A percentile compares a stretch with the other conserved stretches of the same genome.
These are phyloP conservation scores for Pheucticus melanocephalus DNA, from an alignment of 2,113 vertebrate species.

Conservation along the genomic window DNA sequence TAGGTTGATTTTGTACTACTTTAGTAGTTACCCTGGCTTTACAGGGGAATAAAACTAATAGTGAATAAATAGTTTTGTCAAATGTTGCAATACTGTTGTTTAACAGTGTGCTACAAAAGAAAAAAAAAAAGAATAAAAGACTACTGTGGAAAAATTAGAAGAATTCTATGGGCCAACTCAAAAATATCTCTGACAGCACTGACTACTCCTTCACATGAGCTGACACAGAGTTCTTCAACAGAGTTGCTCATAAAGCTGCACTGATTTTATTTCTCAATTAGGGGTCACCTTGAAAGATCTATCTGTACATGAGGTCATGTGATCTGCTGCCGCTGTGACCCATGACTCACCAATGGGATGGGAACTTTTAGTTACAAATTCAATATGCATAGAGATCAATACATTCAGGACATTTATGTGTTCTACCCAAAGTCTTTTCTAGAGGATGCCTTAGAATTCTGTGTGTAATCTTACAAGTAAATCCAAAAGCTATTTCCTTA, in stretches of 20 bases:
- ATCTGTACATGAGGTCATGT: not conserved
- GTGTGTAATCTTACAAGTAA: not conserved
- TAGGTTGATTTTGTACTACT: conserved; percentile 53
- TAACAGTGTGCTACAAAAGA: conserved; percentile 19
- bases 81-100: conserved; percentile 29
- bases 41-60: conserved; percentile 43
- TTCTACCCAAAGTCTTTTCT: not conserved
- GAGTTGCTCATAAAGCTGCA: conserved; percentile 5
- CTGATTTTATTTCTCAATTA: conserved; percentile 44
- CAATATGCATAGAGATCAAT: not conserved
- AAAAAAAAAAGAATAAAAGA: not conserved
- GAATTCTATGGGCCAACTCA: conserved; percentile 2
- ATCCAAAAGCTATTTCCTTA: not conserved
- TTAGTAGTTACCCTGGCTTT: conserved; percentile 52
- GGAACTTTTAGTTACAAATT: not conserved
- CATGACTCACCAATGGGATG: not conserved
- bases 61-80: conserved; percentile 50
- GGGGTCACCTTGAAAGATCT: conserved; percentile 40
- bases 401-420: not conserved
- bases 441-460: not conserved
- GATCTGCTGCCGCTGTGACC: conserved; percentile 25
- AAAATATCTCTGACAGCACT: conserved; percentile 28
- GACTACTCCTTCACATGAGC: not conserved
- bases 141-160: conserved; percentile 4
- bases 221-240: not conserved